Evolutionary conservation across 2,113 vertebrate genomes (phyloP), one percentile per base, ranked within the genome.

Genomic region (Scomber colias): DNA sequence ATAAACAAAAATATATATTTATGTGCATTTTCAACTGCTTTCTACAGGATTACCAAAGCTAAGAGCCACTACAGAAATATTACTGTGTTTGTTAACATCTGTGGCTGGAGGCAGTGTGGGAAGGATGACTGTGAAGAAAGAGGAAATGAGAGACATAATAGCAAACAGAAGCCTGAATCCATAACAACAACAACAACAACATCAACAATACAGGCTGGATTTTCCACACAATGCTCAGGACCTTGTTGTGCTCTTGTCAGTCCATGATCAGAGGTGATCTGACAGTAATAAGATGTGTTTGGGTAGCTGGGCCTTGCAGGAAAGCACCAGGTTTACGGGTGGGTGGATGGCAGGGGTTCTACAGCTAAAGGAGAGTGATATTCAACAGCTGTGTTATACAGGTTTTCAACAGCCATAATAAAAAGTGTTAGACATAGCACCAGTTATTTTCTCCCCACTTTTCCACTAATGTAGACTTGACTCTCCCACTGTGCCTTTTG

Each of bases 341-440:
- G 71, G 72, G 75, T 66, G 66, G 81, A 69, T 75, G 80, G 75
- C 7, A 4, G 71, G 59, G 59, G 51, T 44, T 83, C 62, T 87
- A 71, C 74, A 53, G 74, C 68, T 86, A 69, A 77, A 90, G 62
- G 51, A 79, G 86, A 78, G 86, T 82, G 85, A 85, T 90, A 86
- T 90, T 87, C 86, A 90, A 87, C 89, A 92, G 88, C 91, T 92
- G 88, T 83, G 86, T 87, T 87, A 70, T 77, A 82, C 86, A 87
- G 89, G 82, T 92, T 89, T 86, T 86, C 84, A 87, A 87, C 84
- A 87, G 84, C 89, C 88, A 87, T 82, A 89, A 91, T 86, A 90
- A 88, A 90, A 92, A 68, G 86, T 87, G 89, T 89, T 72, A 82
- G 87, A 92, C 86, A 90, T 87, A 90, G 86, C 89, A 90, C 89